Evolutionary conservation across 2,888 invertebrate species (phyloP), one percentile per base, ranked within the genome.

Genomic region (Sphaeridia pumilis): DNA sequence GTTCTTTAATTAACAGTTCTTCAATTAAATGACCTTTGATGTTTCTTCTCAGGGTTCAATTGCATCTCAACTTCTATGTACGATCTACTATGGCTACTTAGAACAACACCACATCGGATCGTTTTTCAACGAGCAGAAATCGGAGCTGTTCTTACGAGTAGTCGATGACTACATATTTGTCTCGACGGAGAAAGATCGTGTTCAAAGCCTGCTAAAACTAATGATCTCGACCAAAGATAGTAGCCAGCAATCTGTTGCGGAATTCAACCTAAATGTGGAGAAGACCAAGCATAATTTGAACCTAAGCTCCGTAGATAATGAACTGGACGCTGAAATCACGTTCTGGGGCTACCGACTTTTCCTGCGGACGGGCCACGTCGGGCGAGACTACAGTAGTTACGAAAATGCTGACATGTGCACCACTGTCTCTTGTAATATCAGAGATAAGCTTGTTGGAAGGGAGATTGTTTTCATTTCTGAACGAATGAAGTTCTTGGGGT

Each of bases 151-250:
- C 38, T 24, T 58, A n/a, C 54, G 59, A 3, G 34, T 35, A 2
- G 59, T 61, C 0, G 63, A 63, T 41, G 63, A 63, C 27, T 61
- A 61, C 49, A 52, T 63, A 14, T 63, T 49, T 35, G 41, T 63
- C 1, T 50, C 59, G 1, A 46, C 55, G 2, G 17, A 58, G 34
- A 38, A 38, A 17, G 38, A 38, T 17, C 7, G 38, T 5, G 38
- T 17, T 5, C 17, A 38, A 38, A 5, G 7, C 7, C 20, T 38
- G 5, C 38, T 12, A 5, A 7, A 38, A 38, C 10, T 38, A 5
- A 38, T 38, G 7, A 5, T 5, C 5, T 5, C 7, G 20, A 7
- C 38, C 7, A 38, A 38, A 14, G 5, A 5, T 7, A 17, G 12
- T 7, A 17, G 17, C 5, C 17, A 17, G 5, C 7, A 38, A 5